Conservation (phyloP, 1,140 invertebrate species). For the Zaprionus vittiger region DNA sequence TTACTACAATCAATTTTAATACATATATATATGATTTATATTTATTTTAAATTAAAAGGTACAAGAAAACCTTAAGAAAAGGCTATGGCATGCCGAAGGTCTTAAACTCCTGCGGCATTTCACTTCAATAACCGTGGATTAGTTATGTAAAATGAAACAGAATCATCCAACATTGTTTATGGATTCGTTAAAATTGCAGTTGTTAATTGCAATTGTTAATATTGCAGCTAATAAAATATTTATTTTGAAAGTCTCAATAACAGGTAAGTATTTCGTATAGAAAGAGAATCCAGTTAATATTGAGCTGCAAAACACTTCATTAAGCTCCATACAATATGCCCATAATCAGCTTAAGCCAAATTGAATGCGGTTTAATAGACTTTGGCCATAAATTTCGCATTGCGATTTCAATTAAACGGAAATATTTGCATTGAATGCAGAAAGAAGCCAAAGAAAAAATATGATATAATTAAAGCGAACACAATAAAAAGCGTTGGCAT, state of each 20-base stretch:
- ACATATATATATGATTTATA: no score
- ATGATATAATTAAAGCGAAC: neutral
- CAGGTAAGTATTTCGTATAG: neutral
- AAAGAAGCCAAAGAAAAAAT: neutral
- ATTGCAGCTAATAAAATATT: neutral
- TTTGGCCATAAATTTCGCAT: slow-evolving; percentile 22
- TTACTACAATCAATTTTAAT: no score
- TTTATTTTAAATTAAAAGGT: no score
- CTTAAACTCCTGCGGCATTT: no score
- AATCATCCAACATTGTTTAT: no score
- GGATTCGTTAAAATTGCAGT: no score
- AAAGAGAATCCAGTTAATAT: neutral
- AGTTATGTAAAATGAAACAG: no score
- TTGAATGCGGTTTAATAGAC: slow-evolving; percentile 25
- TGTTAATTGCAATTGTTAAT: no score
- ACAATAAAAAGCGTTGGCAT: neutral
- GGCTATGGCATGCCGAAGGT: no score
- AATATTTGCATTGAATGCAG: slow-evolving; percentile 14
- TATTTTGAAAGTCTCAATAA: neutral
- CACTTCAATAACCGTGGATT: no score
- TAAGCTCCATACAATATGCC: slow-evolving; percentile 19
- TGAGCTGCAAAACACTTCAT: neutral
- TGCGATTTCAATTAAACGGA: slow-evolving; percentile 27
- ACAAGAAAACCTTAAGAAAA: no score
- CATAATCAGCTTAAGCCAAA: slow-evolving; percentile 49